Base-by-base conservation (phyloP, 2,113 vertebrate genomes). In the Struthio camelus region DNA sequence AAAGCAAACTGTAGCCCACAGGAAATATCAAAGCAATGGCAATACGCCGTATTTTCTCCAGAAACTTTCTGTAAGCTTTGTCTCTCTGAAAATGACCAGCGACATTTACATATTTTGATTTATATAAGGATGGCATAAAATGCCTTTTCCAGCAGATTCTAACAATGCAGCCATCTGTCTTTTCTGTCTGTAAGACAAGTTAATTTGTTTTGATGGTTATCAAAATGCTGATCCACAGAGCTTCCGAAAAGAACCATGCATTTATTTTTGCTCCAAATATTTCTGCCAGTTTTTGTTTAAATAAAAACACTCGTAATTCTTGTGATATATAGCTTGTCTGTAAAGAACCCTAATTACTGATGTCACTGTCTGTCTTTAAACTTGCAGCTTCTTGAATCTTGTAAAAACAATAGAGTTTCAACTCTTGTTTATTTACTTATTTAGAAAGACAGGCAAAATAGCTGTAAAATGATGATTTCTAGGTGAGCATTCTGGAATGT, bases 141-240 rank as follows among this genome's bases (percentile, higher is more conserved):
- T 50, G 46, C 28, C 58, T 87, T 75, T 93, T 92, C 79, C 70
- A 58, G 92, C 61, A 92, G 73, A 80, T 90, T 95, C 67, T 70
- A 90, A 90, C 85, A 92, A 91, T 62, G 73, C 51, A 85, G 72
- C 44, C 88, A 96, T 93, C 97, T 97, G 95, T 24, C 90, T 58
- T 28, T 86, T 28, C 30, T 18, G 56, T 69, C 58, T 72, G n/a
- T 44, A 42, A 56, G 82, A 89, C 53, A 95, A 82, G 53, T 88
- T 84, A 10, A 76, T 76, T 93, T 88, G 62, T 96, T 97, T 58
- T 83, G 78, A 87, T 85, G 67, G 67, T n/a, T 81, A 93, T 92
- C 61, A 94, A 97, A 97, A 95, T 46, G 81, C 90, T 93, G 87
- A 96, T 73, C 59, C 51, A 90, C 72, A 96, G 65, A 93, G 69